A percentile compares a stretch with the other conserved stretches of the same genome.
These are phyloP conservation scores for Amblyteles armatorius DNA, from an alignment of 2,888 invertebrate genomes.

Conservation along the genomic window DNA sequence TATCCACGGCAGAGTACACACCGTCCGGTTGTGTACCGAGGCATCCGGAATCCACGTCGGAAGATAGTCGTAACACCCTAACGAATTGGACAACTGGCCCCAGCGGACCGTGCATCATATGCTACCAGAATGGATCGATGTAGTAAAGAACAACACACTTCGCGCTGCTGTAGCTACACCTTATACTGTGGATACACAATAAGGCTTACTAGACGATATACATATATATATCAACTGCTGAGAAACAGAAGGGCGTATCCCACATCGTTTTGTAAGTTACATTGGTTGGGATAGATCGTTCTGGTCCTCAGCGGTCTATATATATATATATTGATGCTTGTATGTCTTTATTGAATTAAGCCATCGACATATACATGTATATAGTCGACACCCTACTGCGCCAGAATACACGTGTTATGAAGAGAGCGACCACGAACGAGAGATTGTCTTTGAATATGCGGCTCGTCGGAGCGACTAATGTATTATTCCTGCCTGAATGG, in stretches of 20 bases:
- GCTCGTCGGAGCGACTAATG: slow-evolving; percentile 80
- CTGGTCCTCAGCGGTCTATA: background rate
- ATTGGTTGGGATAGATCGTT: background rate
- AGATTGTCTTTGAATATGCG: slow-evolving; percentile 82
- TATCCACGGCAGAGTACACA: background rate
- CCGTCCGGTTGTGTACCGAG: background rate
- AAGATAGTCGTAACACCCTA: slow-evolving; percentile 45
- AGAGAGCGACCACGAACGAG: slow-evolving; percentile 47
- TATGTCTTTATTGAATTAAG: background rate
- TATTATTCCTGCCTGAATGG: slow-evolving; percentile 76
- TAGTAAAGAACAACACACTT: slow-evolving; percentile 20
- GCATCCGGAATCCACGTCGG: slow-evolving; percentile 7
- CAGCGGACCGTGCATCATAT: slow-evolving; percentile 33
- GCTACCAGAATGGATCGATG: slow-evolving; percentile 33
- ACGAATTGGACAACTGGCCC: slow-evolving; percentile 48
- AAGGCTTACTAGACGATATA: background rate
- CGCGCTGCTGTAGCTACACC: slow-evolving; percentile 16
- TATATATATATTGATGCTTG: background rate
- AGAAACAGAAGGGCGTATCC: background rate
- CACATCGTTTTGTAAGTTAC: background rate
- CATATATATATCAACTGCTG: background rate
- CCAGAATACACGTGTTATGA: background rate
- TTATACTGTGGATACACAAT: background rate
- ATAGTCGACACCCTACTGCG: background rate
- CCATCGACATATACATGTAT: slow-evolving; percentile 2